Conservation (phyloP, 2,113 vertebrate species). For the Cyanoramphus novaezelandiae region DNA sequence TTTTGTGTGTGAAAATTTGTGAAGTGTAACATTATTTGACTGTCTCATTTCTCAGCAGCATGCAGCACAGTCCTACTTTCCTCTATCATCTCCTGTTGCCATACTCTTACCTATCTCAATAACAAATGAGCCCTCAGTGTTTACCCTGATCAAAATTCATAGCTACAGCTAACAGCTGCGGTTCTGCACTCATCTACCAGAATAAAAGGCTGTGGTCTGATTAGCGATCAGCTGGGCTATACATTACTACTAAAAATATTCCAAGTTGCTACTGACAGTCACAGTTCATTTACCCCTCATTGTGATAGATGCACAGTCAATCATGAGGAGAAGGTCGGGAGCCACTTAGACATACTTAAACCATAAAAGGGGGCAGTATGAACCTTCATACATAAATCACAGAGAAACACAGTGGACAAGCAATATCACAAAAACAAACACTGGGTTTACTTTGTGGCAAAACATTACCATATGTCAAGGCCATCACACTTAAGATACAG, state of each 20-base stretch:
- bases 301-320: background rate
- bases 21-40: constrained; percentile 15
- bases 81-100: background rate
- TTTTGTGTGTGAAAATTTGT: constrained; percentile 18
- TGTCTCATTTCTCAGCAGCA: constrained; percentile 9
- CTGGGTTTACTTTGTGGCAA: background rate
- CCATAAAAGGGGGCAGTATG: background rate
- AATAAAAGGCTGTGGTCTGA: background rate
- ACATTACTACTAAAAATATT: background rate
- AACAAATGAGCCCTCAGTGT: constrained; percentile 37
- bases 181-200: background rate
- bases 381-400: background rate
- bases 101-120: background rate
- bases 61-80: background rate
- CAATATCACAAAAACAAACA: background rate
- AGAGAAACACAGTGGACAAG: background rate
- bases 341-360: background rate
- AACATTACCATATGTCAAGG: background rate
- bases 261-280: background rate
- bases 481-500: background rate
- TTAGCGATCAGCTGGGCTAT: background rate
- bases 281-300: background rate
- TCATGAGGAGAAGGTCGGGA: background rate
- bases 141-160: constrained; percentile 59
- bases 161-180: background rate